These are phyloP conservation scores for Gnatocerus cornutus DNA, from an alignment of 2,888 invertebrate species.

Conservation along the genomic window DNA sequence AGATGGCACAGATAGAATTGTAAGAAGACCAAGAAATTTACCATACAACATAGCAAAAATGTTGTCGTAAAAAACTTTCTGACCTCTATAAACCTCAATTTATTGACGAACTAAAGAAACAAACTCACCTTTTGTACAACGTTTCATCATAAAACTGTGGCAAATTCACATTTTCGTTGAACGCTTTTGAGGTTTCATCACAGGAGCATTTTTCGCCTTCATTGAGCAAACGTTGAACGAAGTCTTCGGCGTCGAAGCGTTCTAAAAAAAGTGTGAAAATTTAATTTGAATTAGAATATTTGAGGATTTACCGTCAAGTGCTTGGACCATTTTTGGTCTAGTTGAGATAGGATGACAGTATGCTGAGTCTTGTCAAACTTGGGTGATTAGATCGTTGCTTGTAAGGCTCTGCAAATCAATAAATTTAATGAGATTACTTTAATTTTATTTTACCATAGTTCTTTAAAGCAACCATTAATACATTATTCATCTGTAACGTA, in stretches of 20 bases:
- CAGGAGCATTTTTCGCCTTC: background rate
- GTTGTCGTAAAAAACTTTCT: constrained; percentile 81
- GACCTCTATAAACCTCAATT: constrained; percentile 76
- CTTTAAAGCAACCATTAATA: too few species aligned
- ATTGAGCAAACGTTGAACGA: background rate
- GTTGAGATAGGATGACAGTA: too few species aligned
- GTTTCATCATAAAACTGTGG: background rate
- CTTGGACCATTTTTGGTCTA: too few species aligned
- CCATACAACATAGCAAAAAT: constrained; percentile 80
- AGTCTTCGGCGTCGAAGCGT: background rate
- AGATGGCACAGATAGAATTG: constrained; percentile 83
- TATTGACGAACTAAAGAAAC: too few species aligned
- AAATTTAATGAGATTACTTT: too few species aligned
- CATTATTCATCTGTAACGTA: too few species aligned
- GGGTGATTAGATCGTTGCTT: too few species aligned
- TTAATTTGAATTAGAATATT: too few species aligned
- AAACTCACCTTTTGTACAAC: background rate
- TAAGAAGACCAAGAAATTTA: constrained; percentile 84
- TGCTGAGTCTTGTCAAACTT: too few species aligned
- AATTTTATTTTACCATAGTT: too few species aligned
- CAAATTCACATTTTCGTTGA: background rate
- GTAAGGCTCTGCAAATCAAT: too few species aligned
- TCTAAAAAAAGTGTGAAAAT: background rate
- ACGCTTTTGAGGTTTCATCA: background rate
- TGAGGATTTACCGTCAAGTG: background rate